Evolutionary conservation across 2,797 vertebrate genomes (phyloP), one percentile per base, ranked within the genome.

Genomic region (Lacerta bilineata): DNA sequence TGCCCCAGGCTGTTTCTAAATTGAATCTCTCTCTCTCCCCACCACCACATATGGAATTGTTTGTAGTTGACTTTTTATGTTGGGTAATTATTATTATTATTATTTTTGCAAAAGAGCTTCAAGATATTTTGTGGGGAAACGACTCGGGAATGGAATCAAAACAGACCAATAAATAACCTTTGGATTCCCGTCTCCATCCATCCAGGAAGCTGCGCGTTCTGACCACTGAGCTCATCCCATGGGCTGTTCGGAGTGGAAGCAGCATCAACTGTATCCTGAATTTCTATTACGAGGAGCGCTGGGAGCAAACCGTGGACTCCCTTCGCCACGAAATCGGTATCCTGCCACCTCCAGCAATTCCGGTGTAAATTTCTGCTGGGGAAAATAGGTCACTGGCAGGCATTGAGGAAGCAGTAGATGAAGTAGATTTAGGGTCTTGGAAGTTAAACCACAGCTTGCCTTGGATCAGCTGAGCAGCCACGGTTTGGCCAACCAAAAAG

Each of bases 241-340:
- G 99, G 99, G 99, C 98, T 0, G 83, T 99, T 68, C 95, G 91
- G 83, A 99, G 95, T 0, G 98, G 98, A 8, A 91, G 72, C 39
- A 95, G 85, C 0, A 96, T 98, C 25, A 98, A 95, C 2, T 99
- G 98, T 41, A 87, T 99, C 89, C 96, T 99, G 90, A 98, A 96
- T 10, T 1, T 99, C 79, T 99, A 98, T 96, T 99, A 98, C 0
- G 99, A 99, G 95, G 96, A 93, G 29, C 98, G 98, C 84, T 99
- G 98, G 99, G 98, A 98, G 80, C 98, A 99, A 96, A 96, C 94
- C 4, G 93, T 99, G 20, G 92, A 95, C 18, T 97, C 98, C 4
- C 97, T 99, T 64, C 94, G 98, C 88, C 94, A 96, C 27, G 98
- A 99, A 95, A 97, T 99, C 2, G 97, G 98, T 93, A 99, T 99